Percentiles rank a stretch among this genome's conserved stretches.
Evolutionary conservation across 92 coral and sea anemone species (phyloP).

Genomic region (Epizoanthus ramosus): DNA sequence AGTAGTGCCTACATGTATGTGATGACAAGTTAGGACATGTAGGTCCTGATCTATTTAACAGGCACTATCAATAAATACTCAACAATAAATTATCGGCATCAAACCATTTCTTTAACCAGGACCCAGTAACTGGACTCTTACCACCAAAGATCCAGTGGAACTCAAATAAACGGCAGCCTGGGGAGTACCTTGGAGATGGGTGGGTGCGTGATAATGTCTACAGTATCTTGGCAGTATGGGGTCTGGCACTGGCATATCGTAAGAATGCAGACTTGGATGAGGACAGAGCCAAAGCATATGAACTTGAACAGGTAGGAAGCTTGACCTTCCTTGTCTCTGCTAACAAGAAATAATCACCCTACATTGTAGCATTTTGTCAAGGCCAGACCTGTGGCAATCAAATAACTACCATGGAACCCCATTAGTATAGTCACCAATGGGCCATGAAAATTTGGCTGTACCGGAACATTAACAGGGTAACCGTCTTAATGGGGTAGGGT

Average conservation of each 20-base stretch:
- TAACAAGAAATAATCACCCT: too few relatives aligned
- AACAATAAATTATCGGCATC: not conserved
- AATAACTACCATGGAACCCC: too few relatives aligned
- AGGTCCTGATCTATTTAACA: too few relatives aligned
- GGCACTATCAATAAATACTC: too few relatives aligned
- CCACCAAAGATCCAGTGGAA: constrained; percentile 86
- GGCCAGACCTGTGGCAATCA: too few relatives aligned
- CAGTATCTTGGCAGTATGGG: constrained; percentile 95
- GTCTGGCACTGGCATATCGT: constrained; percentile 91
- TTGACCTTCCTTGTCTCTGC: not conserved
- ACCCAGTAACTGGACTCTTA: constrained; percentile 95
- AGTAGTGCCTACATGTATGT: too few relatives aligned
- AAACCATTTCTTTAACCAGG: constrained; percentile 49
- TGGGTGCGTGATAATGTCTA: constrained; percentile 99
- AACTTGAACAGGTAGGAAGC: constrained; percentile 82
- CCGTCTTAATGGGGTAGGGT: too few relatives aligned
- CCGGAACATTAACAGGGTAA: too few relatives aligned
- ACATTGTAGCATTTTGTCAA: too few relatives aligned
- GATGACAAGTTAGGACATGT: too few relatives aligned
- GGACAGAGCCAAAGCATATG: constrained; percentile 93
- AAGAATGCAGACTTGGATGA: constrained; percentile 98
- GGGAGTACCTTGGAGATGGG: constrained; percentile 80
- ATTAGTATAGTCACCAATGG: too few relatives aligned
- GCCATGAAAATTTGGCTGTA: too few relatives aligned
- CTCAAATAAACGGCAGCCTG: constrained; percentile 54